Evolutionary conservation across 2,113 vertebrate species (phyloP), one percentile per base, ranked within the genome.

Genomic region (Sceloporus tristichus): DNA sequence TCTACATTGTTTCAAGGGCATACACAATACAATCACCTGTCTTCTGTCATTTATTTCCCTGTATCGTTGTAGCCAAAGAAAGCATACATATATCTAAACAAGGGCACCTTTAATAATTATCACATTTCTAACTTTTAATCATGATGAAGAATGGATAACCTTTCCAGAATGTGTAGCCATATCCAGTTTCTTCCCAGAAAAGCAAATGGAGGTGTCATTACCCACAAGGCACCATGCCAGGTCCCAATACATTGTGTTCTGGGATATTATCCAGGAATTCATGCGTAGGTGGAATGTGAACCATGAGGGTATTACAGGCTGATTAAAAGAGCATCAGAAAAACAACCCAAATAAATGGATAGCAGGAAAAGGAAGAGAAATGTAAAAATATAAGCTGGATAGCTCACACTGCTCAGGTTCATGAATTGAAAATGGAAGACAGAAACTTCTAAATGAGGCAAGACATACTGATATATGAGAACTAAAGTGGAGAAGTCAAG

Each of bases 251-350:
- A 76, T 7, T 38, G 29, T 74, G 70, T 84, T 75, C 68, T 84
- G 82, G 68, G 68, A 73, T 23, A 73, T 25, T 84, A 73, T 54
- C 82, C 82, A 84, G 54, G 84, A 62, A 85, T 85, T 59, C 29
- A 27, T 76, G 71, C 1, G 73, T 85, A 40, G 84, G 84, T 76
- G 21, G 70, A 73, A 56, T 56, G n/a, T 85, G 71, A 76, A 40
- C 9, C 11, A 76, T 21, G 34, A 85, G 54, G 29, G 59, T 76
- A 76, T 40, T 62, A 85, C 19, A 75, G 21, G 62, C n/a, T 85
- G 73, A 84, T 84, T 84, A 71, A 84, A 84, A 71, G 40, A 75
- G 70, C 73, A 65, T 62, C 84, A 59, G 53, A 75, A 75, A 75
- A 40, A 53, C 29, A 85, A 25, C 5, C 27, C 59, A 62, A 85